Base-by-base conservation (phyloP, 2,888 invertebrate genomes). In the Archips crataeganus region DNA sequence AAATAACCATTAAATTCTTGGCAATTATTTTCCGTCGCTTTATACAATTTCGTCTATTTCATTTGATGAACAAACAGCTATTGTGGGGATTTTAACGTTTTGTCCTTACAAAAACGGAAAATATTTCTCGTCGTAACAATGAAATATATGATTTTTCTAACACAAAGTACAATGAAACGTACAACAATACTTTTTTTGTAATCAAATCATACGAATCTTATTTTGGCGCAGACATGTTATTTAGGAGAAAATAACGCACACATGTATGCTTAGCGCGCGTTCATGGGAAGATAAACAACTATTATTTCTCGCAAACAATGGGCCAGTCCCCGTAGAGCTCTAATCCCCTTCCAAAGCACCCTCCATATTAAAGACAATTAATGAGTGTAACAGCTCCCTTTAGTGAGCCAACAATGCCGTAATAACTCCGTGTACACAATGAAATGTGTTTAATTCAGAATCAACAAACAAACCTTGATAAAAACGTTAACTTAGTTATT, bases 371-470 rank as follows among this genome's bases (percentile, higher is more conserved):
- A 87, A 85, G 82, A 91, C 92, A 91, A 91, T 93, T 91, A 93
- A 94, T 93, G 93, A 89, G 83, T 90, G 90, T 90, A 87, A 87
- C 87, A 88, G 88, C 86, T 84, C 90, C 91, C 90, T 90, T 90
- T 86, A 87, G 86, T 83, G 84, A 89, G 85, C 89, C 87, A 90
- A 90, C 90, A 88, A 89, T 89, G 85, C 88, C 82, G 84, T 87
- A 86, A 90, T 92, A 92, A 90, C 88, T 90, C 84, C 88, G 90
- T 90, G 90, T 87, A 85, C 84, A 85, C 85, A 88, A 87, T 86
- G 84, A 85, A 86, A 85, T 83, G 85, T 82, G 86, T 84, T 88
- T 89, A 86, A 89, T 87, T 88, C 85, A 86, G 87, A 87, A 85
- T 85, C 83, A 86, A 87, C 87, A 88, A 86, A 87, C 82, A 81